A percentile compares a stretch with the other conserved stretches of the same genome.
Conservation (phyloP, 2,113 vertebrate species). For the Microtus oregoni region DNA sequence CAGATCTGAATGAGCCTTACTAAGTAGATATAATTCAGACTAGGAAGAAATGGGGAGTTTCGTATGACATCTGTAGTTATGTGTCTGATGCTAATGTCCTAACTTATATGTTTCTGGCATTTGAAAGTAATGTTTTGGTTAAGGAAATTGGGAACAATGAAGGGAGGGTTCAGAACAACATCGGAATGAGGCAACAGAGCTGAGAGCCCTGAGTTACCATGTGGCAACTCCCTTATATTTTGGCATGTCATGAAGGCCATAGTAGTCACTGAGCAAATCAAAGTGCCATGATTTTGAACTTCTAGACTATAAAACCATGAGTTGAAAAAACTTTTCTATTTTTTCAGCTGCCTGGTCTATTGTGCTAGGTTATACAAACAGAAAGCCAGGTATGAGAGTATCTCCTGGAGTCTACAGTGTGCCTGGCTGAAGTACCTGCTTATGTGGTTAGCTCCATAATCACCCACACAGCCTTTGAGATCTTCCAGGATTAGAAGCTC, state of each 20-base stretch:
- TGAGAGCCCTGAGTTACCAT: not conserved
- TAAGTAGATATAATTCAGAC: not conserved
- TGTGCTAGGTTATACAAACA: not conserved
- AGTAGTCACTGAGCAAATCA: not conserved
- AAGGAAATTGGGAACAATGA: not conserved
- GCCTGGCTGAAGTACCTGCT: fast-evolving
- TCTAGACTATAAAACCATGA: not conserved
- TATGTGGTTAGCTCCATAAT: no score
- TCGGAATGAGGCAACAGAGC: no score
- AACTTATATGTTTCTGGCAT: not conserved
- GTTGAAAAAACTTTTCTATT: not conserved
- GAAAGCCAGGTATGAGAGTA: not conserved
- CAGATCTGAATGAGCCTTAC: not conserved
- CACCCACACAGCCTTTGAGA: not conserved
- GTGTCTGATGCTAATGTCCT: not conserved
- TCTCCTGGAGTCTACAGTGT: not conserved
- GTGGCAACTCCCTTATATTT: not conserved
- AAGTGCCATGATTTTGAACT: no score
- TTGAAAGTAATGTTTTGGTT: not conserved
- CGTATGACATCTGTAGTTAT: not conserved
- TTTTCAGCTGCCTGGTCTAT: not conserved
- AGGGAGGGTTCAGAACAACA: no score
- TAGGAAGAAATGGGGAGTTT: not conserved
- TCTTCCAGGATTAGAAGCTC: not conserved
- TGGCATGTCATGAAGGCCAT: no score